Conservation (phyloP, 2,888 invertebrate species). For the Zelleria hepariella region DNA sequence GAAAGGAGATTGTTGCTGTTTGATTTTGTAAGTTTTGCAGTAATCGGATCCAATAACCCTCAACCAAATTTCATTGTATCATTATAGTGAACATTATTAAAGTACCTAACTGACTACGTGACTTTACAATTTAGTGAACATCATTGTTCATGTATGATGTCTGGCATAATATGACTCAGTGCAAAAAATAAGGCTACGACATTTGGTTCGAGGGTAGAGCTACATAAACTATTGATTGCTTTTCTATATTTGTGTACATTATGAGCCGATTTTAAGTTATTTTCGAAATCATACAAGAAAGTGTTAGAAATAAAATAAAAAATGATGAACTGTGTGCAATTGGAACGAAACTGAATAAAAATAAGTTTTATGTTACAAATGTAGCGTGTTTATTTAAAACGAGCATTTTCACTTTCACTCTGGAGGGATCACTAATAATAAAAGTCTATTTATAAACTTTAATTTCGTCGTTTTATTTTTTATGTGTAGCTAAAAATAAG, state of each 20-base stretch:
- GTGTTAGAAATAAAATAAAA: neutral
- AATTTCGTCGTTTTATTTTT: slow-evolving; percentile 39
- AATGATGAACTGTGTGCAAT: neutral
- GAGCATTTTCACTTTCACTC: slow-evolving; percentile 19
- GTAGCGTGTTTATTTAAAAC: neutral
- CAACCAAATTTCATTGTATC: too few species aligned
- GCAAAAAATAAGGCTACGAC: too few species aligned
- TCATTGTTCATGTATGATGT: too few species aligned
- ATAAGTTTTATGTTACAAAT: neutral
- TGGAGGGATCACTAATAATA: slow-evolving; percentile 46
- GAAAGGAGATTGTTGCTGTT: slow-evolving; percentile 11
- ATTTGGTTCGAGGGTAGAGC: too few species aligned
- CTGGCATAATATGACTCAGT: too few species aligned
- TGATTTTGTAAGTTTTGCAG: too few species aligned
- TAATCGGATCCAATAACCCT: too few species aligned
- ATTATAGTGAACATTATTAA: too few species aligned
- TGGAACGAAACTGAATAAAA: neutral
- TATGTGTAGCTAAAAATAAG: slow-evolving; percentile 14
- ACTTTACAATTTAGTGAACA: too few species aligned
- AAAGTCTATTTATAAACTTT: slow-evolving; percentile 59
- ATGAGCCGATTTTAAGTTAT: neutral
- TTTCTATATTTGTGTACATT: too few species aligned
- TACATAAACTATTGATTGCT: too few species aligned
- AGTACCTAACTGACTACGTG: too few species aligned
- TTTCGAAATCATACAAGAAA: neutral